phyloP scores from a whole-genome alignment of 2,888 invertebrate species.

The Oscheius sp. region DNA sequence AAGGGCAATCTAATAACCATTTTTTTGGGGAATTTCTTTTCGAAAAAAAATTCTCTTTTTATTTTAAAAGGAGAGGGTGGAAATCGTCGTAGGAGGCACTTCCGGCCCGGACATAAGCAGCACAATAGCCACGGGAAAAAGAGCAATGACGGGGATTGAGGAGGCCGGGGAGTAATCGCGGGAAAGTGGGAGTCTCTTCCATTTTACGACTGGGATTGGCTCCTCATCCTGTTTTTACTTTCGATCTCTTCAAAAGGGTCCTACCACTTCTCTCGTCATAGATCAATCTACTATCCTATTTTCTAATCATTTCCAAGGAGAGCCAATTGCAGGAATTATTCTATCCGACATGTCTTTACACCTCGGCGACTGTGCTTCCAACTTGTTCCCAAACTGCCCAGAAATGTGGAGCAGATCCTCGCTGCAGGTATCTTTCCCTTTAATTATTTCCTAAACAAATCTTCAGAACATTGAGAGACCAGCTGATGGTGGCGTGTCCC shows the following conservation, averaged over 20 bases:
- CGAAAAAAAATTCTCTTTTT: slow-evolving; percentile 3
- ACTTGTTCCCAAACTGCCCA: slow-evolving; percentile 54
- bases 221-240: background rate
- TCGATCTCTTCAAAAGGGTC: no score
- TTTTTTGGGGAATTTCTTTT: background rate
- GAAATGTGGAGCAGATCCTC: slow-evolving; percentile 51
- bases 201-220: background rate
- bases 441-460: background rate
- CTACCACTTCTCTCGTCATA: no score
- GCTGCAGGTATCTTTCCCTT: slow-evolving; percentile 48
- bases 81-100: slow-evolving; percentile 16
- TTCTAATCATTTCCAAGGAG: no score
- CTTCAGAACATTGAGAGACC: slow-evolving; percentile 10
- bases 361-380: slow-evolving; percentile 30
- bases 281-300: no score
- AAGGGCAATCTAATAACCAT: slow-evolving; percentile 13
- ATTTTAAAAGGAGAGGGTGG: background rate
- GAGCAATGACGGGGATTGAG: slow-evolving; percentile 5
- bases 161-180: background rate
- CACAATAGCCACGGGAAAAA: slow-evolving; percentile 10
- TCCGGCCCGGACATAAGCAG: slow-evolving; percentile 1
- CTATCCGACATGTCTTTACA: slow-evolving; percentile 64
- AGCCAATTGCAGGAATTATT: slow-evolving; percentile 65
- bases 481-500: slow-evolving; percentile 36
- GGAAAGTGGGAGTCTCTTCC: slow-evolving; percentile 2